Evolutionary conservation across 1,140 invertebrate genomes (phyloP), one percentile per base, ranked within the genome.

Genomic region (Ptiloglossa arizonensis): DNA sequence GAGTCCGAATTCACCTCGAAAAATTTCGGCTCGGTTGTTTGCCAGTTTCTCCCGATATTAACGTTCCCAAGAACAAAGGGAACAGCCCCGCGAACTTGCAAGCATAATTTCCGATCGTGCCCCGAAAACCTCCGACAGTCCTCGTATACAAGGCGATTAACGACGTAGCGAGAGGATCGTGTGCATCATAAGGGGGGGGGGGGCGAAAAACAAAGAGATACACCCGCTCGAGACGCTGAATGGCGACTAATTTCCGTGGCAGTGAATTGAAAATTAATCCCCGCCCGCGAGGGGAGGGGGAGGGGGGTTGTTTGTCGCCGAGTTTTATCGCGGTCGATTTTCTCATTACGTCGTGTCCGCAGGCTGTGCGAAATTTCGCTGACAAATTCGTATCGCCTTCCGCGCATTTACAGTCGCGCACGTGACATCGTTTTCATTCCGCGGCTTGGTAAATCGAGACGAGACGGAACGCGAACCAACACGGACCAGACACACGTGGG

Each of bases 201-300:
- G 6, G 24, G 4, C 11, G 3, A 17, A 19, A 11, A 9, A 41
- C 9, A 29, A 27, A 38, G 15, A 8, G 38, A 32, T n/a, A 50
- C n/a, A 24, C 5, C n/a, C 17, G 22, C 13, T 22, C 27, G n/a
- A 56, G 24, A 32, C 2, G 44, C 6, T 8, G 17, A 17, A 11
- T 3, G 9, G 54, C 32, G 50, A 44, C n/a, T 1, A 19, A 32
- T 68, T 48, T 38, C 32, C 68, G 32, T 46, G 50, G 41, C 52
- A 35, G 56, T 32, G 22, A 77, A 78, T 79, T 67, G 68, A 81
- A 72, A 66, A 62, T 73, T 68, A 81, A 81, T 81, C 76, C 69
- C 38, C n/a, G n/a, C n/a, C n/a, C n/a, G n/a, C n/a, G n/a, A n/a
- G n/a, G n/a, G n/a, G n/a, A n/a, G n/a, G n/a, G n/a, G n/a, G n/a